Evolutionary conservation across 2,113 vertebrate genomes (phyloP).

Genomic region (Machaerirhynchus nigripectus): DNA sequence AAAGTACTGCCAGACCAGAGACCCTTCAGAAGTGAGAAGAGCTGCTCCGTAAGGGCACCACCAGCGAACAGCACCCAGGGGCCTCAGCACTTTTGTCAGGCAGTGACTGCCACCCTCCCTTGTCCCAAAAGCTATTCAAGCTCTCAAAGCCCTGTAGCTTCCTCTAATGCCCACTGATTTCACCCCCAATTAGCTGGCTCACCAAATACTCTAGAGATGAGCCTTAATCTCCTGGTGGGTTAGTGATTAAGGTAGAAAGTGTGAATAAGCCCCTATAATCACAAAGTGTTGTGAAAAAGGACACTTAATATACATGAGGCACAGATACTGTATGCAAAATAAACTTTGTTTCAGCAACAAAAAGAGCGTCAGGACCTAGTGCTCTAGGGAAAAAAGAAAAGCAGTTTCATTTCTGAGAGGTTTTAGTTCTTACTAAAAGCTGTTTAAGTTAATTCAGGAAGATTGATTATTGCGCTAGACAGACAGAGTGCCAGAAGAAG

Average conservation of each 20-base stretch:
- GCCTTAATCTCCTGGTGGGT: neutral
- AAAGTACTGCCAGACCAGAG: neutral
- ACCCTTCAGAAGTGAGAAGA: neutral
- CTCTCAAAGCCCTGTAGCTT: neutral
- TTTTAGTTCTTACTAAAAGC: neutral
- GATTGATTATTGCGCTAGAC: neutral
- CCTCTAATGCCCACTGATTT: neutral
- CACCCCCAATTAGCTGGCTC: neutral
- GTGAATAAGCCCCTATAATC: neutral
- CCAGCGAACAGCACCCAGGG: neutral
- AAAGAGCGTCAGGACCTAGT: neutral
- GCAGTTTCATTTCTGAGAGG: neutral
- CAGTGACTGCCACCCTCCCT: neutral
- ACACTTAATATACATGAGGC: neutral
- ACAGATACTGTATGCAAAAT: neutral
- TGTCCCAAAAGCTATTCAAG: neutral
- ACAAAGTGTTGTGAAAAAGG: neutral
- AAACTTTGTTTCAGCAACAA: neutral
- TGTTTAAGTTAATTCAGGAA: neutral
- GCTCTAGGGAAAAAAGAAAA: neutral
- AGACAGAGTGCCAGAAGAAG: neutral
- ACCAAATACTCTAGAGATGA: neutral
- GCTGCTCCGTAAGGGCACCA: neutral
- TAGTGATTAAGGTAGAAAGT: neutral
- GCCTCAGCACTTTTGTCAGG: neutral